These are phyloP conservation scores for Serrognathus titanus DNA, from an alignment of 2,888 invertebrate genomes.

Conservation along the genomic window DNA sequence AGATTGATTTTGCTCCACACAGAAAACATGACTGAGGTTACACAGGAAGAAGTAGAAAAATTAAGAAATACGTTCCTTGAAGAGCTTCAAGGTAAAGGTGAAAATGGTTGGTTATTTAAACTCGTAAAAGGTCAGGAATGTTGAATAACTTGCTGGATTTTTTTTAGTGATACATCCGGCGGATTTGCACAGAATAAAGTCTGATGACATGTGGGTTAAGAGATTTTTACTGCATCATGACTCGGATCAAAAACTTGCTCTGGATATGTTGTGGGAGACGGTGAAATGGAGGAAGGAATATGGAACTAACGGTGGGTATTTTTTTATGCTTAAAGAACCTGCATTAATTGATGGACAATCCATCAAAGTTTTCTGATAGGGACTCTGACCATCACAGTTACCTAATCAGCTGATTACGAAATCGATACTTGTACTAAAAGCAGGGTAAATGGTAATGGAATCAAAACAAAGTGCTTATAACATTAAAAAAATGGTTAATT, in stretches of 20 bases:
- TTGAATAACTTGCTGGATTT: neutral
- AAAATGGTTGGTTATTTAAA: conserved; percentile 15
- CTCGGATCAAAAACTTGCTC: conserved; percentile 62
- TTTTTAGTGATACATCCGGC: conserved; percentile 56
- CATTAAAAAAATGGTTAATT: too few relatives aligned
- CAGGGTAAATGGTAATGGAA: too few relatives aligned
- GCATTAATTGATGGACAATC: too few relatives aligned
- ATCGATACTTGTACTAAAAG: too few relatives aligned
- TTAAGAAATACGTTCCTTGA: conserved; percentile 39
- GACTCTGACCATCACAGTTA: too few relatives aligned
- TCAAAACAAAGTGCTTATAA: too few relatives aligned
- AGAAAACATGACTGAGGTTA: too few relatives aligned
- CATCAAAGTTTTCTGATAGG: too few relatives aligned
- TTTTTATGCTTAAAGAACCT: neutral
- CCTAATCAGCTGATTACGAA: too few relatives aligned
- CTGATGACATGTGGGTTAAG: conserved; percentile 66
- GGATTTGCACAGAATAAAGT: conserved; percentile 69
- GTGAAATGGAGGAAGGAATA: conserved; percentile 78
- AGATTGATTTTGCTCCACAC: too few relatives aligned
- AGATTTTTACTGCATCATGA: conserved; percentile 73
- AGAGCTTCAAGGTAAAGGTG: conserved; percentile 36
- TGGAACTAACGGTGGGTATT: conserved; percentile 62
- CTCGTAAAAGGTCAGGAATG: neutral
- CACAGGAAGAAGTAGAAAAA: conserved; percentile 37
- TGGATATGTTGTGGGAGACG: conserved; percentile 76